phyloP scores from a whole-genome alignment of 2,113 vertebrate species.

The Scortum barcoo region DNA sequence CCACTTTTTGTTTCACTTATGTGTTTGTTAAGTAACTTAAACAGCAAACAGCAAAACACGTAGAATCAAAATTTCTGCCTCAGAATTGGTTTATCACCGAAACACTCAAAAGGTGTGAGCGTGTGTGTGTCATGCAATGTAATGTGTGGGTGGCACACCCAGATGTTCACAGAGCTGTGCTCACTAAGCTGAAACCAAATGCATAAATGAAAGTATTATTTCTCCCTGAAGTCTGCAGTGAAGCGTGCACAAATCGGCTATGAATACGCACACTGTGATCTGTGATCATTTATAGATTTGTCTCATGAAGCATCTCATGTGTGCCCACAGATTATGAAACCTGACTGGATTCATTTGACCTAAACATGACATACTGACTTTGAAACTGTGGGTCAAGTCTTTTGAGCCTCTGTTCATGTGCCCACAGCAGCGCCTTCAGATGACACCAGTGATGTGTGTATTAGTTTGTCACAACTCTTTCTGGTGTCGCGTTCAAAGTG shows the following conservation, averaged over 20 bases:
- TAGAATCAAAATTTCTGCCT: not conserved
- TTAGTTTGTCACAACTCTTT: not conserved
- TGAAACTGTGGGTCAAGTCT: not conserved
- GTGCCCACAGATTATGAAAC: constrained; percentile 23
- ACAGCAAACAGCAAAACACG: not conserved
- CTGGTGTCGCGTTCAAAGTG: not conserved
- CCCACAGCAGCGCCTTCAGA: not conserved
- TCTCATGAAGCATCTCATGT: not conserved
- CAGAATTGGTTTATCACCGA: constrained; percentile 13
- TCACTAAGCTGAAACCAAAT: constrained; percentile 34
- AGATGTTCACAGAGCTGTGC: constrained; percentile 38
- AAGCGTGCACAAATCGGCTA: constrained; percentile 20
- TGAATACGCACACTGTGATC: not conserved
- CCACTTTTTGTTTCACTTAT: not conserved
- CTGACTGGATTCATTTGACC: constrained; percentile 1
- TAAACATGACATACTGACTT: constrained; percentile 7
- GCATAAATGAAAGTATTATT: constrained; percentile 54
- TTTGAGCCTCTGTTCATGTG: too few relatives aligned
- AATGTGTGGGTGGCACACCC: constrained; percentile 32
- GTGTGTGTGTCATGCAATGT: constrained; percentile 2
- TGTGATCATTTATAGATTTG: constrained; percentile 18
- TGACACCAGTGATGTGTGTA: not conserved
- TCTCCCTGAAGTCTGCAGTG: constrained; percentile 30
- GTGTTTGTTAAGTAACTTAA: not conserved
- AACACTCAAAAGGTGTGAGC: not conserved